Evolutionary conservation across 1,140 invertebrate species (phyloP).

Genomic region (Dreissena rostriformis): DNA sequence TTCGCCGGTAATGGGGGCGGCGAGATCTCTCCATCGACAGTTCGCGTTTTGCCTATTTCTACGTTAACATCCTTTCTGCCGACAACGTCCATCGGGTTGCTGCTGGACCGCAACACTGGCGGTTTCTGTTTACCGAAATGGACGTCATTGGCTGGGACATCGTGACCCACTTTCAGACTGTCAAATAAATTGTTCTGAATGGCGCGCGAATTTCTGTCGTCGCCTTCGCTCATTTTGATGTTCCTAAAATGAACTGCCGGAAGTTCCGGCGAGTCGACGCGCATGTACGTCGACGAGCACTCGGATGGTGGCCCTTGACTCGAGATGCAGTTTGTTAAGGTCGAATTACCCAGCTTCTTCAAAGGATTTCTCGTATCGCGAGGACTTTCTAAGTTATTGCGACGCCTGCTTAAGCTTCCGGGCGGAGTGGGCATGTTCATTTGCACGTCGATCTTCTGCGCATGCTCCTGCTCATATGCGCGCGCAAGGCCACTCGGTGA

Average conservation of each 20-base stretch:
- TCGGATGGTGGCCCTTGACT: constrained; percentile 66
- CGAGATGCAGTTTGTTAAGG: constrained; percentile 71
- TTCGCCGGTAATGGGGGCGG: constrained; percentile 46
- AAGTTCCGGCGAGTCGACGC: constrained; percentile 74
- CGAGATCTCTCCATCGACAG: constrained; percentile 3
- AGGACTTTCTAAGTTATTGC: constrained; percentile 71
- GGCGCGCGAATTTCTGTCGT: constrained; percentile 51
- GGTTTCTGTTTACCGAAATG: constrained; percentile 32
- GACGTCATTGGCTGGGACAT: constrained; percentile 27
- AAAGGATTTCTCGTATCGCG: constrained; percentile 61
- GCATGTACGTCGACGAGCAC: constrained; percentile 58
- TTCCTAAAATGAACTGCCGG: constrained; percentile 78
- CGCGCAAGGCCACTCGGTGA: constrained; percentile 37
- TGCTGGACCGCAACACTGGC: constrained; percentile 1
- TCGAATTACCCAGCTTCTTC: constrained; percentile 69
- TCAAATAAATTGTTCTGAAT: constrained; percentile 76
- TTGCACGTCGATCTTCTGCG: constrained; percentile 50
- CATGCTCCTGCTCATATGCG: constrained; percentile 35
- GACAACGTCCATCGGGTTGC: constrained; percentile 20
- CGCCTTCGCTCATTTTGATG: constrained; percentile 64
- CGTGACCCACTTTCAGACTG: constrained; percentile 63
- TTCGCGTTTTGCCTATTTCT: too few relatives aligned
- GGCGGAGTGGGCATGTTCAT: constrained; percentile 69
- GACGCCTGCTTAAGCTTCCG: constrained; percentile 72
- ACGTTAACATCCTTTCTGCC: not conserved